Percentiles rank a stretch among this genome's conserved stretches.
phyloP scores from a whole-genome alignment of 2,888 invertebrate genomes.

The Acleris sparsana region DNA sequence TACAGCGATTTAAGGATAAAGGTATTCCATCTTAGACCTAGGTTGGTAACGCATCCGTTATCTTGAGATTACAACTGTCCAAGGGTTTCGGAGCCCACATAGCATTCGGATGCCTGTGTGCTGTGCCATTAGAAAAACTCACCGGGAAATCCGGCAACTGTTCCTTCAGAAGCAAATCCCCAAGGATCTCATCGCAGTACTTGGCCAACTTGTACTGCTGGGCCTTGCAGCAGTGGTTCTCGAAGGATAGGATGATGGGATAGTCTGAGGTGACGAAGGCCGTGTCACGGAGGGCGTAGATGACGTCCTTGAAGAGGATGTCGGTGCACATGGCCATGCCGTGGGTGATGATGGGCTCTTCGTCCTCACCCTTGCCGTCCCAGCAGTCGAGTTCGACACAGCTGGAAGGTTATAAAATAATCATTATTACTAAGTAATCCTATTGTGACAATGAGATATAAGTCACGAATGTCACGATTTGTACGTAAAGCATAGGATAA shows the following conservation, averaged over 20 bases:
- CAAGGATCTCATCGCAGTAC: constrained; percentile 99
- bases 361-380: constrained; percentile 99
- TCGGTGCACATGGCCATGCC: constrained; percentile 99
- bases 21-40: too few relatives aligned
- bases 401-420: constrained; percentile 71
- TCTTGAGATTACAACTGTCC: too few relatives aligned
- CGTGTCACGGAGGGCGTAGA: constrained; percentile 98
- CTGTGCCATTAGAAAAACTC: constrained; percentile 53
- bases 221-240: constrained; percentile 99
- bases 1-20: too few relatives aligned
- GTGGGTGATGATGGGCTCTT: constrained; percentile 99
- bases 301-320: constrained; percentile 98
- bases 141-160: constrained; percentile 94
- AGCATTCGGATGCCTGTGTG: too few relatives aligned
- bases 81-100: too few relatives aligned
- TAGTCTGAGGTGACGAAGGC: constrained; percentile 99
- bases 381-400: constrained; percentile 99
- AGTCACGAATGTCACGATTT: too few relatives aligned
- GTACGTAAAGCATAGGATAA: not conserved
- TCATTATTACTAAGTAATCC: not conserved
- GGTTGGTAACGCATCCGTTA: too few relatives aligned
- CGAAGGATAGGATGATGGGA: constrained; percentile 98
- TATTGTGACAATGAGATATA: too few relatives aligned
- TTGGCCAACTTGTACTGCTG: constrained; percentile 99
- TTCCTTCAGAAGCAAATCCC: constrained; percentile 95